phyloP scores from a whole-genome alignment of 1,140 invertebrate genomes.

The Drosophila sucinea region DNA sequence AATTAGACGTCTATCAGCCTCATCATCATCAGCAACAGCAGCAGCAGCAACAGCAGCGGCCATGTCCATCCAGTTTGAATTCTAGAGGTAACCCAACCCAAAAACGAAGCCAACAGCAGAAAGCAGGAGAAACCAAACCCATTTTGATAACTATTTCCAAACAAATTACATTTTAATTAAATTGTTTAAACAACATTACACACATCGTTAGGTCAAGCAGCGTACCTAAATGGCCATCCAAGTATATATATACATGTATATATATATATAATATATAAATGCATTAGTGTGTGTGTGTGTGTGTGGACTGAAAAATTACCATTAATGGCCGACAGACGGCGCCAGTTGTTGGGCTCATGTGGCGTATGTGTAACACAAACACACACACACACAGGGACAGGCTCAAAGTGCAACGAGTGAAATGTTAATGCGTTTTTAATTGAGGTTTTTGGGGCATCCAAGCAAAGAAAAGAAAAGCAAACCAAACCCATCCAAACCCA shows the following conservation, averaged over 20 bases:
- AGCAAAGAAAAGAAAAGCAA: constrained; percentile 50
- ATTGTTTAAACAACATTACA: constrained; percentile 83
- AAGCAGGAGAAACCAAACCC: constrained; percentile 52
- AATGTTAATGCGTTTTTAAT: constrained; percentile 83
- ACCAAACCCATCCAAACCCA: constrained; percentile 25
- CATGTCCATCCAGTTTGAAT: constrained; percentile 27
- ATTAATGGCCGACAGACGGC: constrained; percentile 77
- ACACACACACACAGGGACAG: constrained; percentile 30
- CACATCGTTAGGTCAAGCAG: constrained; percentile 81
- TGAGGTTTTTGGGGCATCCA: constrained; percentile 76
- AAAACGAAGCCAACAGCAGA: neutral
- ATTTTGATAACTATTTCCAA: constrained; percentile 80
- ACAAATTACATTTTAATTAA: constrained; percentile 83
- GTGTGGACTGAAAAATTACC: constrained; percentile 64
- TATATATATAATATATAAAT: constrained; percentile 15
- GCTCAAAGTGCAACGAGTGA: constrained; percentile 71
- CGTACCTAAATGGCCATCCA: constrained; percentile 72
- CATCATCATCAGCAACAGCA: constrained; percentile 66
- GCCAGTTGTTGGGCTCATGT: constrained; percentile 68
- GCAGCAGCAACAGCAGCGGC: constrained; percentile 15
- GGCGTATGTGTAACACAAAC: constrained; percentile 69
- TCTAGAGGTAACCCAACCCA: constrained; percentile 15
- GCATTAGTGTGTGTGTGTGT: constrained; percentile 22
- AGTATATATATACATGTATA: constrained; percentile 21
- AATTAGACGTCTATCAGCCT: constrained; percentile 77